Conservation (phyloP, 2,797 vertebrate genomes). For the Arrhamphus sclerolepis region DNA sequence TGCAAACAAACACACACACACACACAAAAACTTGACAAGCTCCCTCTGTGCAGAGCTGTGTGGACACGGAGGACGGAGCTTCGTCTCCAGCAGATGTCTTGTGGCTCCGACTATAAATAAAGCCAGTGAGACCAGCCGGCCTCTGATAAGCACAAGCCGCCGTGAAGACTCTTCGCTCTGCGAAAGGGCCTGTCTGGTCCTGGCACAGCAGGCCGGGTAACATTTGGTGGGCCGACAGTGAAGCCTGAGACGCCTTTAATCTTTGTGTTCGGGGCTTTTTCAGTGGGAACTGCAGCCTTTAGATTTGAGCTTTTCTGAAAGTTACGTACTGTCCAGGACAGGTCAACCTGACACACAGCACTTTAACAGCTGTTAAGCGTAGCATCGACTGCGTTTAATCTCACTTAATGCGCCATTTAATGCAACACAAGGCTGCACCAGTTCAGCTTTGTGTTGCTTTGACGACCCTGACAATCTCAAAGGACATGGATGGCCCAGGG, state of each 20-base stretch:
- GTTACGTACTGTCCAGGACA: background rate
- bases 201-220: conserved; percentile 50
- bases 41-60: conserved; percentile 75
- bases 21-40: conserved; percentile 68
- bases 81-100: conserved; percentile 83
- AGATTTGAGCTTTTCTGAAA: conserved; percentile 31
- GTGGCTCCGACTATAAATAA: conserved; percentile 82
- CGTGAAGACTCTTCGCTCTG: conserved; percentile 58
- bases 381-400: conserved; percentile 8
- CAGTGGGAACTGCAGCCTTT: background rate
- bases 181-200: conserved; percentile 65
- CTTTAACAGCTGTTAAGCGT: conserved; percentile 14
- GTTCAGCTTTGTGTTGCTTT: conserved; percentile 32
- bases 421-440: conserved; percentile 11
- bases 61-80: conserved; percentile 73
- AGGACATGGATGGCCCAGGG: conserved; percentile 49
- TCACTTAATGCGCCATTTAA: conserved; percentile 10
- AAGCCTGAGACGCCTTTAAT: conserved; percentile 52
- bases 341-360: conserved; percentile 14
- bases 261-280: conserved; percentile 37
- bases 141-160: conserved; percentile 60
- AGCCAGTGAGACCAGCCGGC: conserved; percentile 73
- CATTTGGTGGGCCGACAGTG: conserved; percentile 50
- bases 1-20: conserved; percentile 47
- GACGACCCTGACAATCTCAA: conserved; percentile 60